Percentiles rank a stretch among this genome's conserved stretches.
Evolutionary conservation across 2,797 vertebrate species (phyloP).

Genomic region (Cryptoblepharus egeriae): DNA sequence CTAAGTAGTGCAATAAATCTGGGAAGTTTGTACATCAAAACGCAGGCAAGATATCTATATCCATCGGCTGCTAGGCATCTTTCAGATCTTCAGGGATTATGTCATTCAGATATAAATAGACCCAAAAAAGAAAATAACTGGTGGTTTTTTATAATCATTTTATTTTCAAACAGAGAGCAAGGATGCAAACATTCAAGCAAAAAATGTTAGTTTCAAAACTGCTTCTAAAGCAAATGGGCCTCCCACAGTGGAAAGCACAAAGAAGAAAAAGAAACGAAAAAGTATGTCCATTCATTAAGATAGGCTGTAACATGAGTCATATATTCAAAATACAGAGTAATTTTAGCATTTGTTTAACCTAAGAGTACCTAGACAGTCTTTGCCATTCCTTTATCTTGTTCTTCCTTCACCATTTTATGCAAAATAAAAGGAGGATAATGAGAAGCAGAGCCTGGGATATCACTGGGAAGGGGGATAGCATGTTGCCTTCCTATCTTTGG

Average conservation of each 20-base stretch:
- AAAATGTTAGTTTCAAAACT: conserved; percentile 23
- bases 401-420: neutral
- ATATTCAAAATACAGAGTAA: neutral
- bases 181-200: conserved; percentile 24
- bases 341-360: neutral
- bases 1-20: neutral
- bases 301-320: neutral
- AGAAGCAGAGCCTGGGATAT: too few species aligned
- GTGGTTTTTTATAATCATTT: neutral
- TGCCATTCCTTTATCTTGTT: neutral
- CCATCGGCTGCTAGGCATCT: neutral
- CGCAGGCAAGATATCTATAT: neutral
- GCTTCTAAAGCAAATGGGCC: conserved; percentile 1
- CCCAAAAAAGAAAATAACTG: neutral
- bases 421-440: too few species aligned
- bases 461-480: too few species aligned
- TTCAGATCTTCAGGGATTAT: neutral
- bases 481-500: too few species aligned
- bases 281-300: conserved; percentile 27
- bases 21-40: neutral
- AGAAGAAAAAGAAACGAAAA: conserved; percentile 49
- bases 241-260: conserved; percentile 27
- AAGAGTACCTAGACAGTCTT: neutral
- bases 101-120: neutral
- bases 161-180: conserved; percentile 22